Conservation (phyloP, 53 echinoderm and acorn worm species). For the Temnopleurus reevesii region DNA sequence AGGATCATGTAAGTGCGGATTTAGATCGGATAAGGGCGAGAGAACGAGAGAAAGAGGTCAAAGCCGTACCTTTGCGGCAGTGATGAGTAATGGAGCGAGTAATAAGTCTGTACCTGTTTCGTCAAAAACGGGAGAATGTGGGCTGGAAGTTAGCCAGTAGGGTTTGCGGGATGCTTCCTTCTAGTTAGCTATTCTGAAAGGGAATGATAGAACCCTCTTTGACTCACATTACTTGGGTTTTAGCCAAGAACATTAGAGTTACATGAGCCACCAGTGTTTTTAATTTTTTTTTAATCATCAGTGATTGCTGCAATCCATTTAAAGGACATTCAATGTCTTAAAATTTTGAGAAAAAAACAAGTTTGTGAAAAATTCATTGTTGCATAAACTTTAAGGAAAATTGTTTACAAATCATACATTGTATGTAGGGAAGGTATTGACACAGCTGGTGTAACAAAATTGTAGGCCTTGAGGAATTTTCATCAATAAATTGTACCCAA, state of each 20-base stretch:
- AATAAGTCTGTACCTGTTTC: conserved; percentile 11
- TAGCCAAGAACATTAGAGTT: not conserved
- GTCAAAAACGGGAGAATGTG: not conserved
- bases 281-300: not conserved
- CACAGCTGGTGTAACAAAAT: too few species aligned
- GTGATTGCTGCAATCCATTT: not conserved
- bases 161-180: not conserved
- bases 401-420: too few species aligned
- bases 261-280: not conserved
- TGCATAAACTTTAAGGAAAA: too few species aligned
- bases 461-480: too few species aligned
- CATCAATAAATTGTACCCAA: too few species aligned
- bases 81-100: not conserved
- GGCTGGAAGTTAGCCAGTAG: not conserved
- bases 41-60: not conserved
- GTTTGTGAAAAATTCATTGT: too few species aligned
- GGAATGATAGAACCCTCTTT: not conserved
- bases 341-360: too few species aligned
- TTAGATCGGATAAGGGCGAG: not conserved
- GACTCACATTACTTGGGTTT: not conserved
- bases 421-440: too few species aligned
- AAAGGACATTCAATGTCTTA: not conserved
- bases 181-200: not conserved
- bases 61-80: not conserved
- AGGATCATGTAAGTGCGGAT: too few species aligned